Base-by-base conservation (phyloP, 2,888 invertebrate genomes). In the Tanaodytes sp. region DNA sequence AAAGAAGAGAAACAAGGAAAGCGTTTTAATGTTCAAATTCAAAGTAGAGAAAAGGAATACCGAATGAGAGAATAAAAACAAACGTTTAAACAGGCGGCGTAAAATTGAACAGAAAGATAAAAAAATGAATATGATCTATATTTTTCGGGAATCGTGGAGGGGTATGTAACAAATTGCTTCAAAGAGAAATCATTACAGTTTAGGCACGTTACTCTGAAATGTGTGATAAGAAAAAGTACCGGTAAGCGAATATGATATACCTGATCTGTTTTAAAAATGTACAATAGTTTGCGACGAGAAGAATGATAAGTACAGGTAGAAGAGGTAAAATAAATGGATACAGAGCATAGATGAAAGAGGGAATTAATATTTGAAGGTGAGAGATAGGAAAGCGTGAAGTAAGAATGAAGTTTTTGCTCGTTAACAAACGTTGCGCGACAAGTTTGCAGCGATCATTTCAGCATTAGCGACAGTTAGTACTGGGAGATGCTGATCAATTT, bases 171-270 rank as follows among this genome's bases (percentile, higher is more conserved):
- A 51, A 70, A 70, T 55, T 64, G 64, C 69, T 70, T 70, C 51
- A 55, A 64, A 55, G 55, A 64, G 45, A 55, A 59, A 64, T 55
- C 64, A 64, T 63, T 61, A 64, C 64, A 64, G 45, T 64, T 68
- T 68, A 68, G 68, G 58, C 63, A 55, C 45, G 64, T 61, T 59
- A 46, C 46, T 61, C 57, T 70, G 42, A 64, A 61, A 61, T 61
- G 70, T 69, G 64, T 70, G 70, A 70, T 70, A 70, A 65, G 46
- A 69, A 68, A n/a, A 69, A 57, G 62, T 63, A 68, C 45, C 54
- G 55, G 30, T 64, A 45, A 64, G 69, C 59, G 31, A 70, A 57
- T 64, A 69, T 61, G 61, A 64, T 70, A 70, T 64, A 64, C 64
- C 64, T 70, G 69, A 70, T 46, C 51, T 57, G 65, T 52, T 70